Conservation (phyloP, 2,888 invertebrate species). For the Oscheius onirici region DNA sequence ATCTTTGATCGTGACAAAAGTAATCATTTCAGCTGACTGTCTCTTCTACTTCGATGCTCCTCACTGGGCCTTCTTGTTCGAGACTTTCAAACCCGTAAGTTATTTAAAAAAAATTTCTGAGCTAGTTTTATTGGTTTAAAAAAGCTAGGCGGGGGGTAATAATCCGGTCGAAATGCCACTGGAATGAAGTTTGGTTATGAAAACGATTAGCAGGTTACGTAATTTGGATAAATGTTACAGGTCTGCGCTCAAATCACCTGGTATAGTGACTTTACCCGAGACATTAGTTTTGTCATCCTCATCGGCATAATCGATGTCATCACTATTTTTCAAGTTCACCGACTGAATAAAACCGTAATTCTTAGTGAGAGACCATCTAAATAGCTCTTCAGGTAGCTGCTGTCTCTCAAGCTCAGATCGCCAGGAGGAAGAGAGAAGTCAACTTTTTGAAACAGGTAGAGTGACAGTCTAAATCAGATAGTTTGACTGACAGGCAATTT, state of each 20-base stretch:
- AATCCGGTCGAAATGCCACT: background rate
- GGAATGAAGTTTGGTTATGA: background rate
- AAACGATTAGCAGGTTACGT: background rate
- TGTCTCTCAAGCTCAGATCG: background rate
- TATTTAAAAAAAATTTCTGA: background rate
- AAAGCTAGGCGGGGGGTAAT: too few species aligned
- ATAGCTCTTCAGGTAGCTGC: background rate
- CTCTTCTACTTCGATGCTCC: constrained; percentile 8
- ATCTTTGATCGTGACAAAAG: background rate
- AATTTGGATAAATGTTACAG: background rate
- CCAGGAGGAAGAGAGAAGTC: background rate
- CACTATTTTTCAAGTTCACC: constrained; percentile 16
- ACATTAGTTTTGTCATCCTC: constrained; percentile 15
- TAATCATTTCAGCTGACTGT: constrained; percentile 1
- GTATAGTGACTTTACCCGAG: constrained; percentile 25
- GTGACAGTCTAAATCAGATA: background rate
- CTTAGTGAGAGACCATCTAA: background rate
- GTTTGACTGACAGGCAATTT: constrained; percentile 5
- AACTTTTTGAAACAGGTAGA: constrained; percentile 16
- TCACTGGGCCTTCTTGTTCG: constrained; percentile 15
- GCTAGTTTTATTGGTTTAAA: too few species aligned
- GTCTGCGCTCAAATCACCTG: constrained; percentile 19
- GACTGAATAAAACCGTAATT: background rate
- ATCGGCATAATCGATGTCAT: constrained; percentile 22
- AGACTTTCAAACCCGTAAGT: constrained; percentile 7